Conservation (phyloP, 2,113 vertebrate genomes). For the Channa maculata region DNA sequence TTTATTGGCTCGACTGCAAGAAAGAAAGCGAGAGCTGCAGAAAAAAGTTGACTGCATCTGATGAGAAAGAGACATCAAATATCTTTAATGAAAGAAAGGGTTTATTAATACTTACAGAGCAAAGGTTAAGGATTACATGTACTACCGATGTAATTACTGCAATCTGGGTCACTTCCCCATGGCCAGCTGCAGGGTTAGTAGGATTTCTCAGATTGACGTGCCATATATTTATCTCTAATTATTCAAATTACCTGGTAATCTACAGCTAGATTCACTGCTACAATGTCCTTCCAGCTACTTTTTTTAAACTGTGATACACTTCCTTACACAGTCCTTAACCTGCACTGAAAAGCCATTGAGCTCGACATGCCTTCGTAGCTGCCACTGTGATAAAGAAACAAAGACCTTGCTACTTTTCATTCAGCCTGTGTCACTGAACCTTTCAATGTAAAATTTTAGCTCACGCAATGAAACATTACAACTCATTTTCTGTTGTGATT, state of each 20-base stretch:
- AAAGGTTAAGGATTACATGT: conserved; percentile 34
- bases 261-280: not conserved
- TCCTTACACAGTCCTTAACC: too few species aligned
- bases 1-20: conserved; percentile 45
- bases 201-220: not conserved
- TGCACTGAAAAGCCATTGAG: too few species aligned
- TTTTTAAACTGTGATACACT: too few species aligned
- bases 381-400: too few species aligned
- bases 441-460: too few species aligned
- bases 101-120: conserved; percentile 32
- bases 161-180: conserved; percentile 13
- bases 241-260: conserved; percentile 31
- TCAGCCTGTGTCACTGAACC: too few species aligned
- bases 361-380: too few species aligned
- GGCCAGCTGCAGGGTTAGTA: conserved; percentile 11
- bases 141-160: conserved; percentile 25
- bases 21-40: conserved; percentile 17
- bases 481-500: too few species aligned
- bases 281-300: not conserved
- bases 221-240: conserved; percentile 26
- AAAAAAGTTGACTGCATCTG: conserved; percentile 23
- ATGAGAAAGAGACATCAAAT: conserved; percentile 19
- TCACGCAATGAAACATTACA: too few species aligned
- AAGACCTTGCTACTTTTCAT: too few species aligned
- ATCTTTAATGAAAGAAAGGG: conserved; percentile 29